These are phyloP conservation scores for Drosophila fuyamai DNA, from an alignment of 1,140 invertebrate species.

Conservation along the genomic window DNA sequence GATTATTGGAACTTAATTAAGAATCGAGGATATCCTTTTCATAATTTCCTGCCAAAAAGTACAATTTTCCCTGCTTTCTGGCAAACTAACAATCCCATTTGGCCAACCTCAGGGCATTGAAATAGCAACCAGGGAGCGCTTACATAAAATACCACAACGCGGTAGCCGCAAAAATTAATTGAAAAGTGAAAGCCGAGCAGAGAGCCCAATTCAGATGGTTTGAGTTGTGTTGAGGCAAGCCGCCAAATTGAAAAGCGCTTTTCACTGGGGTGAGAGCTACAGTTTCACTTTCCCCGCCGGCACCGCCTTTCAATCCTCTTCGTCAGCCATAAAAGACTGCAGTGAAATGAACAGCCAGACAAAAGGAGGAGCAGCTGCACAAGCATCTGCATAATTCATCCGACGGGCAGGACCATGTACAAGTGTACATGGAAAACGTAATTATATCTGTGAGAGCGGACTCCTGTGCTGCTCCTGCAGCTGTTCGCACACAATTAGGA, in stretches of 20 bases:
- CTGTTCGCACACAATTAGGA: conserved; percentile 52
- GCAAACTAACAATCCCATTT: conserved; percentile 10
- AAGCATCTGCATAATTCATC: conserved; percentile 52
- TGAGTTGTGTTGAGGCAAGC: conserved; percentile 47
- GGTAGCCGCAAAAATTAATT: conserved; percentile 65
- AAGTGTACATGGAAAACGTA: conserved; percentile 58
- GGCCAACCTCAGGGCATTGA: conserved; percentile 20
- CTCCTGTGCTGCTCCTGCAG: conserved; percentile 10
- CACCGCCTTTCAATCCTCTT: neutral
- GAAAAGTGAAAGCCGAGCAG: conserved; percentile 69
- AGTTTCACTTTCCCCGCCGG: conserved; percentile 53
- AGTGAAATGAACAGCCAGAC: conserved; percentile 36
- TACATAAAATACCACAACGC: conserved; percentile 58
- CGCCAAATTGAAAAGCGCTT: conserved; percentile 61
- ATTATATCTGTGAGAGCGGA: conserved; percentile 49
- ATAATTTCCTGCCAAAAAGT: neutral
- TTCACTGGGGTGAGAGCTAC: conserved; percentile 46
- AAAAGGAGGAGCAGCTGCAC: conserved; percentile 22
- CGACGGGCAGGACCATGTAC: conserved; percentile 30
- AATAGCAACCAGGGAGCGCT: conserved; percentile 43
- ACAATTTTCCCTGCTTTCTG: neutral
- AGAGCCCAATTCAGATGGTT: conserved; percentile 26
- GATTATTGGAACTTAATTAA: no score
- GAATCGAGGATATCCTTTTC: neutral
- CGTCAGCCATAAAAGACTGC: conserved; percentile 16